phyloP scores from a whole-genome alignment of 1,140 invertebrate species.

The Sarcophaga peregrina region DNA sequence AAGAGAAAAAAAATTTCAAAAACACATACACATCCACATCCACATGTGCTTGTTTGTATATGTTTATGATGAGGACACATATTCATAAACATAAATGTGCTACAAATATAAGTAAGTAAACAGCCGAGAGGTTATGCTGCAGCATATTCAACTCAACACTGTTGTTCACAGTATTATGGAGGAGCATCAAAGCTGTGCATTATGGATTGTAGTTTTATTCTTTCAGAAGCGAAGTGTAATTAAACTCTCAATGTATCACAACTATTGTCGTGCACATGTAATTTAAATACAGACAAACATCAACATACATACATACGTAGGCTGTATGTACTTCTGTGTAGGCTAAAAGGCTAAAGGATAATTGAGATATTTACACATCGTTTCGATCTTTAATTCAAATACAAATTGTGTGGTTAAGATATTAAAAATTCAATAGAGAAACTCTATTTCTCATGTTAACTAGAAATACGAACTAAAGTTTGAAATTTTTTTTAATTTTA shows the following conservation, averaged over 20 bases:
- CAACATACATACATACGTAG: neutral
- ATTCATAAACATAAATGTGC: neutral
- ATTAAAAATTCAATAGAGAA: too few relatives aligned
- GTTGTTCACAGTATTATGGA: neutral
- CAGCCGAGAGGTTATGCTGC: slow-evolving; percentile 13
- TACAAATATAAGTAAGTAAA: slow-evolving; percentile 30
- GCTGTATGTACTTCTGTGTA: too few relatives aligned
- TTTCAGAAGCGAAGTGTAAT: too few relatives aligned
- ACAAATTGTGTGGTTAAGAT: too few relatives aligned
- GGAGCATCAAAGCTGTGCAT: too few relatives aligned
- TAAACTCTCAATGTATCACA: too few relatives aligned
- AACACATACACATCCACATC: neutral
- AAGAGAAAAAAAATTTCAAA: neutral
- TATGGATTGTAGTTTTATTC: too few relatives aligned
- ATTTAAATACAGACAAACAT: neutral
- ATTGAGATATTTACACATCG: slow-evolving; percentile 48
- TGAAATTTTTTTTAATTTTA: too few relatives aligned
- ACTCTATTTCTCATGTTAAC: too few relatives aligned
- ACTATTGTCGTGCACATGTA: neutral
- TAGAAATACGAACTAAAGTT: too few relatives aligned
- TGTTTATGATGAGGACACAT: neutral
- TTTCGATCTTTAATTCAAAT: slow-evolving; percentile 29
- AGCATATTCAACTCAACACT: neutral
- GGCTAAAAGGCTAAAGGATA: slow-evolving; percentile 35
- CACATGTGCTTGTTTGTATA: neutral